Conservation (phyloP, 2,113 vertebrate genomes). For the Bos taurus region DNA sequence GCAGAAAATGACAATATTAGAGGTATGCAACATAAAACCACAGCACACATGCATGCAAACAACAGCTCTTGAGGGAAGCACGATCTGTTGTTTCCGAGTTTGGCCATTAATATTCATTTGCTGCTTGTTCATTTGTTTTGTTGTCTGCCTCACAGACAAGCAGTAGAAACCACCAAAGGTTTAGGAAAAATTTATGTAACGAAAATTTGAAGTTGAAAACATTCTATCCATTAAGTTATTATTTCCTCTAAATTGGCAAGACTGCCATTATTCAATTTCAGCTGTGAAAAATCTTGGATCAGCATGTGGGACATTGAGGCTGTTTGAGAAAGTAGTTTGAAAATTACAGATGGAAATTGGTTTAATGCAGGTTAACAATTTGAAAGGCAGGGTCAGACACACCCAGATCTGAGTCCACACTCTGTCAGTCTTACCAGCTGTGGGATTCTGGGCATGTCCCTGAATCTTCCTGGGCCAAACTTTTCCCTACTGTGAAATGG, state of each 20-base stretch:
- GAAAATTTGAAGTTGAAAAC: slow-evolving; percentile 53
- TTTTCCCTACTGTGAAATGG: background rate
- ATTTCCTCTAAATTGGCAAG: slow-evolving; percentile 34
- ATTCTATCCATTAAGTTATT: slow-evolving; percentile 48
- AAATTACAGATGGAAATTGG: background rate
- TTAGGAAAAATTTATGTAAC: slow-evolving; percentile 49
- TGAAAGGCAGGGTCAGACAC: background rate
- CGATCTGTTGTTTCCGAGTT: background rate
- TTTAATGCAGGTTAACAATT: background rate
- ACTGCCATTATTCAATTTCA: slow-evolving; percentile 30
- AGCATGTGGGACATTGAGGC: background rate
- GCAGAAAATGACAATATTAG: slow-evolving; percentile 26
- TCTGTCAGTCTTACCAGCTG: background rate
- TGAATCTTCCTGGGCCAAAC: background rate
- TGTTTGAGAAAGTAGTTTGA: background rate
- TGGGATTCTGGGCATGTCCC: background rate
- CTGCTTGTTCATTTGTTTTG: slow-evolving; percentile 45
- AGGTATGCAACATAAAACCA: slow-evolving; percentile 37
- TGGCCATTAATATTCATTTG: slow-evolving; percentile 62
- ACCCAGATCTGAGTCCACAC: too few relatives aligned
- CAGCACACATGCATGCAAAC: background rate
- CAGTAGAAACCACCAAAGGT: slow-evolving; percentile 10
- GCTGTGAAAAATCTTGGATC: background rate
- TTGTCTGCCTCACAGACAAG: slow-evolving; percentile 43
- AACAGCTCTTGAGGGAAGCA: background rate